Evolutionary conservation across 2,888 invertebrate species (phyloP), one percentile per base, ranked within the genome.

Genomic region (Candidula unifasciata): DNA sequence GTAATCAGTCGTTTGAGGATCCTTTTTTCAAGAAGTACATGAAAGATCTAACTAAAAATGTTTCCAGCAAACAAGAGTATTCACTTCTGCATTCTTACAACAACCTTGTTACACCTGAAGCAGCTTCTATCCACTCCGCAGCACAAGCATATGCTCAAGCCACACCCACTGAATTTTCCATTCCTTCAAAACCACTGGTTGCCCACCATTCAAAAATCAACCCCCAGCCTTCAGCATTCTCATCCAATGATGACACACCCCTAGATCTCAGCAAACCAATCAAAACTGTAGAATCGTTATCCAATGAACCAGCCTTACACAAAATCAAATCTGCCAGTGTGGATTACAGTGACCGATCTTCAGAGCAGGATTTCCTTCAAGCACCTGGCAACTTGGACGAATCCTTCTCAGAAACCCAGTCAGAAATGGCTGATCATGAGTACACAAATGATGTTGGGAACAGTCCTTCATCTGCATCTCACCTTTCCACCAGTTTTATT

Each of bases 1-100:
- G 97, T 94, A 97, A 97, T 94, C 97, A 97, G 94, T 96, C 97
- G 93, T 97, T 97, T 95, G 97, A 97, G 93, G 97, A 97, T 93
- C 97, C 97, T 0, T 80, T 80, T 86, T 96, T 97, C 96, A 97
- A 97, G 94, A 95, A 97, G 90, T 97, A 97, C 93, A 96, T 97
- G 88, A 96, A 95, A 92, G 97, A 97, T 85, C 89, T 94, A 69
- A 93, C 92, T 85, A 90, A 89, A 69, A 90, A 44, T 52, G 54
- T 80, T 74, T 35, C 92, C 3, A 88, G 88, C 79, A 68, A 82
- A 13, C 86, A 86, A 24, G 88, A 86, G 37, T 57, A 77, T 83
- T 60, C 77, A 44, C 5, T 44, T 52, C 8, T 73, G 73, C 27
- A 57, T 81, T 30, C 86, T 79, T 74, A 82, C 76, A 35, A 24